Conservation (phyloP, 2,888 invertebrate species). For the Caradrina kadenii region DNA sequence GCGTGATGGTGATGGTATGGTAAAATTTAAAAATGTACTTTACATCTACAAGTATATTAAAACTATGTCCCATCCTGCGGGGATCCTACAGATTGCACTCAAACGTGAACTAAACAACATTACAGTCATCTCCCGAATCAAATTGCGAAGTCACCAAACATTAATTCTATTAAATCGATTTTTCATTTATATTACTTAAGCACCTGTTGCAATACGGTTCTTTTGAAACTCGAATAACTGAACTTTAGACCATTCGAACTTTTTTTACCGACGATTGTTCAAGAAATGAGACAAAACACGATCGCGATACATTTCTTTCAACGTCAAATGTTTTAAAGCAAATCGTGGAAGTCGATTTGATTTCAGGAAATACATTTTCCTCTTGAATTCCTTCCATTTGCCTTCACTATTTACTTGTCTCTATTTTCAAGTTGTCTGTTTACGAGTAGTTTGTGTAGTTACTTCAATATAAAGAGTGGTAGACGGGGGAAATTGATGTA, state of each 20-base stretch:
- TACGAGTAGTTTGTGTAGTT: not conserved
- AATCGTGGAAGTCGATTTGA: slow-evolving; percentile 53
- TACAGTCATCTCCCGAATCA: not conserved
- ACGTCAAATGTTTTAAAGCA: slow-evolving; percentile 38
- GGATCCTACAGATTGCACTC: not conserved
- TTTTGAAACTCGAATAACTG: slow-evolving; percentile 3
- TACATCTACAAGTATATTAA: too few species aligned
- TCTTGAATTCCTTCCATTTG: slow-evolving; percentile 43
- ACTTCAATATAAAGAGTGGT: not conserved
- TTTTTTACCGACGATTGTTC: slow-evolving; percentile 41
- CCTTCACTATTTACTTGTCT: slow-evolving; percentile 5
- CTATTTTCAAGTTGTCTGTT: not conserved
- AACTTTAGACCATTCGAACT: slow-evolving; percentile 32
- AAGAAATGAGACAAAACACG: slow-evolving; percentile 50
- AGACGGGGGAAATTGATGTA: not conserved
- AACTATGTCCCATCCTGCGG: too few species aligned
- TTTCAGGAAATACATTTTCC: slow-evolving; percentile 44
- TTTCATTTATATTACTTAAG: slow-evolving; percentile 3
- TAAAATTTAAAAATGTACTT: too few species aligned
- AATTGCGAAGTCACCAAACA: not conserved
- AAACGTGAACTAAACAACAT: not conserved
- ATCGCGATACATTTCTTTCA: slow-evolving; percentile 39
- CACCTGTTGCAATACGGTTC: slow-evolving; percentile 44
- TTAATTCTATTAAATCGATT: not conserved
- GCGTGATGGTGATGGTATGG: too few species aligned